Percentiles rank a stretch among this genome's conserved stretches.
Evolutionary conservation across 2,888 invertebrate species (phyloP).

Genomic region (Laspeyria flexula): DNA sequence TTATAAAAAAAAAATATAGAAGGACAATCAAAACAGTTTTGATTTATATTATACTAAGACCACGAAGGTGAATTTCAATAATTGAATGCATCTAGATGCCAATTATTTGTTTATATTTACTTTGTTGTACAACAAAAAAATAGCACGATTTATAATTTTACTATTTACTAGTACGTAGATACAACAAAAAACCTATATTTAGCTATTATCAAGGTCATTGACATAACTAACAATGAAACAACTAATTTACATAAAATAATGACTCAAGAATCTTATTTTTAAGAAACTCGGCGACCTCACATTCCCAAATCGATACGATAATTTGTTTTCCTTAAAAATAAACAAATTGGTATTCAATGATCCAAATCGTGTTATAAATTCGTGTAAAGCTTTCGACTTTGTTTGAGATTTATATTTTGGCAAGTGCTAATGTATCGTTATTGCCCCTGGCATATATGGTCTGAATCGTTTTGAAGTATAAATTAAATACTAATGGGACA

Average conservation of each 20-base stretch:
- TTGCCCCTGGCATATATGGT: background rate
- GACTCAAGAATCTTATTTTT: constrained; percentile 20
- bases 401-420: constrained; percentile 4
- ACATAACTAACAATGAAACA: constrained; percentile 23
- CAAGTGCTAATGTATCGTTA: constrained; percentile 3
- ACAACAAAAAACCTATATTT: constrained; percentile 13
- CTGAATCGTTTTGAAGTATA: background rate
- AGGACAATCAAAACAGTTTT: too few relatives aligned
- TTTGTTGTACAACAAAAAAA: too few relatives aligned
- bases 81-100: too few relatives aligned
- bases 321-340: constrained; percentile 34
- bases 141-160: too few relatives aligned
- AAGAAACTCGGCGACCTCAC: constrained; percentile 23
- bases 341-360: constrained; percentile 32
- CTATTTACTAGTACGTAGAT: too few relatives aligned
- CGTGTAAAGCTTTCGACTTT: constrained; percentile 7
- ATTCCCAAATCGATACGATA: constrained; percentile 21
- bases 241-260: constrained; percentile 21
- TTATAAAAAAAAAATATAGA: too few relatives aligned
- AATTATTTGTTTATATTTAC: background rate
- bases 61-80: too few relatives aligned
- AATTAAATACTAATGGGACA: background rate
- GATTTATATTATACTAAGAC: too few relatives aligned
- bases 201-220: constrained; percentile 21
- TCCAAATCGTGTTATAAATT: constrained; percentile 6